Conservation (phyloP, 1,140 invertebrate genomes). For the Pseudomyrmex gracilis region DNA sequence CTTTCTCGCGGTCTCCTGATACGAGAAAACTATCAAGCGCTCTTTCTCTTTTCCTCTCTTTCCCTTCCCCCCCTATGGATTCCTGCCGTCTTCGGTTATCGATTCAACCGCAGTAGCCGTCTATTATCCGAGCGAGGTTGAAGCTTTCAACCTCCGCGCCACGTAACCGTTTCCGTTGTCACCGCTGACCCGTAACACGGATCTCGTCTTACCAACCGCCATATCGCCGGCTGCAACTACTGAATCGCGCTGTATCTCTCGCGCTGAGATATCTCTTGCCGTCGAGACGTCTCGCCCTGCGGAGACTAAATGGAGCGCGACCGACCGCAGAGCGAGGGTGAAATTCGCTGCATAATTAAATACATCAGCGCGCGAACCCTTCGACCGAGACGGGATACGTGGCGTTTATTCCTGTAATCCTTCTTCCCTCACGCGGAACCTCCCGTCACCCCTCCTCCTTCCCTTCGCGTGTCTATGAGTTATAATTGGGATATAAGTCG, state of each 20-base stretch:
- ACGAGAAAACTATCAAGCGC: not conserved
- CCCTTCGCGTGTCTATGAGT: slow-evolving; percentile 19
- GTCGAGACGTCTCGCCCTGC: slow-evolving; percentile 65
- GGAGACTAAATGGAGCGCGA: slow-evolving; percentile 72
- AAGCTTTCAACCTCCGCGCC: slow-evolving; percentile 25
- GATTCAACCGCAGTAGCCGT: slow-evolving; percentile 1
- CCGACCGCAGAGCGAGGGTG: slow-evolving; percentile 73
- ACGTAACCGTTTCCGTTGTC: slow-evolving; percentile 47
- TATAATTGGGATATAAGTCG: slow-evolving; percentile 18
- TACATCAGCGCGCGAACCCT: slow-evolving; percentile 57
- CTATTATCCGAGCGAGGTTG: slow-evolving; percentile 23
- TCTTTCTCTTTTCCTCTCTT: not conserved
- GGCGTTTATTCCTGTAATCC: slow-evolving; percentile 38
- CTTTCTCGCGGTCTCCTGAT: slow-evolving; percentile 1
- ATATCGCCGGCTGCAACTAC: slow-evolving; percentile 35
- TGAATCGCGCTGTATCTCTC: slow-evolving; percentile 52
- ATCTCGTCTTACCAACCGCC: slow-evolving; percentile 38
- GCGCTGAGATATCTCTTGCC: slow-evolving; percentile 47
- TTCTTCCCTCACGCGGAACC: no score
- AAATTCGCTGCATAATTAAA: slow-evolving; percentile 76
- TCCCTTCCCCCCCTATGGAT: not conserved
- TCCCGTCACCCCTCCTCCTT: no score
- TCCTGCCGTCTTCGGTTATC: not conserved
- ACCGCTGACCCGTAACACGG: slow-evolving; percentile 49
- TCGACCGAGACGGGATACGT: slow-evolving; percentile 41